A percentile compares a stretch with the other conserved stretches of the same genome.
Conservation (phyloP, 2,113 vertebrate genomes). For the Ameiurus melas region DNA sequence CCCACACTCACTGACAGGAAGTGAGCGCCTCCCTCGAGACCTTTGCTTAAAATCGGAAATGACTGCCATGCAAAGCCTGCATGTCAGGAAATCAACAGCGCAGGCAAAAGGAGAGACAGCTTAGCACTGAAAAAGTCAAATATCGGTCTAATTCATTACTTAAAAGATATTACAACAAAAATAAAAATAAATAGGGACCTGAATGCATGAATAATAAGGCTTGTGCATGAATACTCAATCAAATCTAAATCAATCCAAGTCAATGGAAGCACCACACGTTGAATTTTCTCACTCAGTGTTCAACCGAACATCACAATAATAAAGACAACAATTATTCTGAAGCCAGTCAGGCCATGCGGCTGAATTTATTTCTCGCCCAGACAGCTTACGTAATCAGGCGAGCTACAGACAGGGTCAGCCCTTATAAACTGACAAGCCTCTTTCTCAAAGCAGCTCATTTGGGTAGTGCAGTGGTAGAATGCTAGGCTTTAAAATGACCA, state of each 20-base stretch:
- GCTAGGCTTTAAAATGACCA: not conserved
- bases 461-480: slow-evolving; percentile 25
- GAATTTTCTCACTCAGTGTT: not conserved
- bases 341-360: slow-evolving; percentile 16
- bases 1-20: slow-evolving; percentile 52
- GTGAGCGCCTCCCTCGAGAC: slow-evolving; percentile 40
- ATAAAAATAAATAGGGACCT: not conserved
- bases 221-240: not conserved
- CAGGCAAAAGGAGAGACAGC: not conserved
- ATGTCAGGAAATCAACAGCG: slow-evolving; percentile 30
- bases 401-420: slow-evolving; percentile 35
- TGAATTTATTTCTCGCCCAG: slow-evolving; percentile 25
- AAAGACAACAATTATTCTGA: slow-evolving; percentile 26
- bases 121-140: not conserved
- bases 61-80: slow-evolving; percentile 37
- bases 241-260: not conserved
- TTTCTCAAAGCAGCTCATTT: slow-evolving; percentile 34
- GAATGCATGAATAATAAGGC: not conserved
- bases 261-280: not conserved
- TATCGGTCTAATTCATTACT: not conserved
- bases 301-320: not conserved
- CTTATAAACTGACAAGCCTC: slow-evolving; percentile 32
- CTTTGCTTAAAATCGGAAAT: slow-evolving; percentile 46
- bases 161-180: not conserved
- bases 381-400: slow-evolving; percentile 40